Evolutionary conservation across 2,113 vertebrate species (phyloP).

Genomic region (Xiphorhynchus elegans): DNA sequence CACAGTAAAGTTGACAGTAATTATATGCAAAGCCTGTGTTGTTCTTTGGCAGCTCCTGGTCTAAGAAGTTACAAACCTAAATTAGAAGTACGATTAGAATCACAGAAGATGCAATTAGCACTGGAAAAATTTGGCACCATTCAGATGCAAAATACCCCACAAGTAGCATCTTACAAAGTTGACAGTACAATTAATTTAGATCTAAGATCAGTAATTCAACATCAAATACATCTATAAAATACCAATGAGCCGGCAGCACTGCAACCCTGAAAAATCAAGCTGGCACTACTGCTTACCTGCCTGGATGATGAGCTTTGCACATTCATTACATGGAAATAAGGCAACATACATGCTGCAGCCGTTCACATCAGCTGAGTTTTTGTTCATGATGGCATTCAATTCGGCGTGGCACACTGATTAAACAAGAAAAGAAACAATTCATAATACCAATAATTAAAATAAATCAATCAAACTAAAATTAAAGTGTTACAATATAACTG

Average conservation of each 20-base stretch:
- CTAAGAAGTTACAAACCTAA: conserved; percentile 78
- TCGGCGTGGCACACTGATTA: conserved; percentile 93
- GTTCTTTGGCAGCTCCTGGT: conserved; percentile 75
- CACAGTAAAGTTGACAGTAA: conserved; percentile 76
- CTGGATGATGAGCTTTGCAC: conserved; percentile 98
- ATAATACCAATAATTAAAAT: conserved; percentile 22
- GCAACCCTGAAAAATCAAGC: conserved; percentile 41
- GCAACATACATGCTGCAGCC: conserved; percentile 94
- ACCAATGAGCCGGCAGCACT: conserved; percentile 3
- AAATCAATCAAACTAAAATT: conserved; percentile 38
- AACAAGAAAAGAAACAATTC: background rate
- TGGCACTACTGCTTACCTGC: conserved; percentile 81
- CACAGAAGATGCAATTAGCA: conserved; percentile 80
- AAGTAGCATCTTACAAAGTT: conserved; percentile 65
- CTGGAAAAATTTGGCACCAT: conserved; percentile 72
- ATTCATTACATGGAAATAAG: conserved; percentile 98
- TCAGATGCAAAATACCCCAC: conserved; percentile 48
- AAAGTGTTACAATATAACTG: conserved; percentile 35
- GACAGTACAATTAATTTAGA: conserved; percentile 78
- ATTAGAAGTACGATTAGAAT: conserved; percentile 79
- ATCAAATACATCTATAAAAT: conserved; percentile 54
- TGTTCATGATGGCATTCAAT: conserved; percentile 98
- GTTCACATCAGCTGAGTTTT: conserved; percentile 94
- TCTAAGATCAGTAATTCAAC: conserved; percentile 66
- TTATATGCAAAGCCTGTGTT: conserved; percentile 73